Evolutionary conservation across 2,888 invertebrate genomes (phyloP).

Genomic region (Leptinotarsa haldemani): DNA sequence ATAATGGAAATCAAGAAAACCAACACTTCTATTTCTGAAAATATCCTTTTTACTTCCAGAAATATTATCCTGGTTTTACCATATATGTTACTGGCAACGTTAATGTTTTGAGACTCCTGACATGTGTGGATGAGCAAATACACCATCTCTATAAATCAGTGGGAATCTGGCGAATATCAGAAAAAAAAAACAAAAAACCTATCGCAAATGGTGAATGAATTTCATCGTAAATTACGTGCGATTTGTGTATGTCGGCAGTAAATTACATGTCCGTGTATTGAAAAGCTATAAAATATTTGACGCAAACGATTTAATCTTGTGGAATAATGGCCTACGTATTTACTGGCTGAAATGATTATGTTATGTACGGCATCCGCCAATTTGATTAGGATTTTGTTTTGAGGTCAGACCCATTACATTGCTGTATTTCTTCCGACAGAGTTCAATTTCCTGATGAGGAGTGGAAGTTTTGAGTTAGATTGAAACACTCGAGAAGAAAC

Average conservation of each 20-base stretch:
- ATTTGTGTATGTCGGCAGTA: constrained; percentile 50
- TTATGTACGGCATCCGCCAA: constrained; percentile 5
- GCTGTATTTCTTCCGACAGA: background rate
- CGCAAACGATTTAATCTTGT: constrained; percentile 54
- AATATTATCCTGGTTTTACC: background rate
- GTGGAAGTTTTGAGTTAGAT: too few relatives aligned
- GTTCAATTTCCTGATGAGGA: background rate
- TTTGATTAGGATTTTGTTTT: constrained; percentile 7
- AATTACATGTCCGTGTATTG: constrained; percentile 51
- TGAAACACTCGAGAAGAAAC: too few relatives aligned
- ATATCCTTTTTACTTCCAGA: too few relatives aligned
- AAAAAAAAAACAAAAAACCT: constrained; percentile 32
- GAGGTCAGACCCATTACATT: background rate
- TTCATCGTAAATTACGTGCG: constrained; percentile 45
- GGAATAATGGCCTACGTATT: constrained; percentile 43
- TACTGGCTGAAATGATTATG: constrained; percentile 31
- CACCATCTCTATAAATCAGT: constrained; percentile 23
- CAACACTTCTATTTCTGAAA: too few relatives aligned
- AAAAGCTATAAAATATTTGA: constrained; percentile 56
- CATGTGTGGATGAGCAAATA: background rate
- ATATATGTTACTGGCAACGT: background rate
- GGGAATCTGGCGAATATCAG: constrained; percentile 26
- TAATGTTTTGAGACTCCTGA: background rate
- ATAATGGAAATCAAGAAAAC: too few relatives aligned
- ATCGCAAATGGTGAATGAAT: constrained; percentile 39